Percentiles rank a stretch among this genome's conserved stretches.
These are phyloP conservation scores for Argyrosomus regius DNA, from an alignment of 2,797 vertebrate species.

Conservation along the genomic window DNA sequence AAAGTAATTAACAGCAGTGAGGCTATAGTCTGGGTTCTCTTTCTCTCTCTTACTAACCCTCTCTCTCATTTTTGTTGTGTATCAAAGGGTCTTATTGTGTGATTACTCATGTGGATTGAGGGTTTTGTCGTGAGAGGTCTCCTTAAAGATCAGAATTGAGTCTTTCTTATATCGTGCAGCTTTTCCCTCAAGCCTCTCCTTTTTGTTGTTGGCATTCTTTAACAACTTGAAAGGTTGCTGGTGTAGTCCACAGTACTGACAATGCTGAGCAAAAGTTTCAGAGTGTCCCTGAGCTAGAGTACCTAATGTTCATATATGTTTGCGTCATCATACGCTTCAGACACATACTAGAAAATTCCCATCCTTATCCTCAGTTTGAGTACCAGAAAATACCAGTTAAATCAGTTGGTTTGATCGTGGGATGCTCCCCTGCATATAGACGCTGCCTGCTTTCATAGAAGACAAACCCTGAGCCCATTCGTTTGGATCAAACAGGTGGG, in stretches of 20 bases:
- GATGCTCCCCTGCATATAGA: conserved; percentile 1
- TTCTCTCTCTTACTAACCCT: neutral
- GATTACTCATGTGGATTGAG: conserved; percentile 64
- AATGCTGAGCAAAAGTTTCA: conserved; percentile 33
- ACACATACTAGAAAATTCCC: neutral
- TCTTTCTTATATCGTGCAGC: conserved; percentile 34
- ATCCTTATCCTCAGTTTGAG: neutral
- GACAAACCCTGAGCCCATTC: conserved; percentile 27
- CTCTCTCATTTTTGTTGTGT: conserved; percentile 33
- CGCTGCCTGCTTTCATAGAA: conserved; percentile 36
- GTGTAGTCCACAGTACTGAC: conserved; percentile 33
- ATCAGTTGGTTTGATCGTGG: conserved; percentile 22
- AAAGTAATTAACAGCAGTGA: conserved; percentile 66
- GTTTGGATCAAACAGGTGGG: conserved; percentile 62
- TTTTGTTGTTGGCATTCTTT: conserved; percentile 39
- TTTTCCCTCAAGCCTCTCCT: conserved; percentile 31
- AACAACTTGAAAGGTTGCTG: conserved; percentile 43
- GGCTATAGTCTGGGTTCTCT: conserved; percentile 28
- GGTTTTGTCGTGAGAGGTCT: conserved; percentile 50
- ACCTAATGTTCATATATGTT: conserved; percentile 29
- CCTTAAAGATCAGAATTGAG: conserved; percentile 51
- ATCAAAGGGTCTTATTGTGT: conserved; percentile 44
- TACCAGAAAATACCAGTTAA: neutral
- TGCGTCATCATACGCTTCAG: conserved; percentile 22
- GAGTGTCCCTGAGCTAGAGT: conserved; percentile 20